Conservation (phyloP, 2,113 vertebrate species). For the Gnathonemus echidnorhynchus region DNA sequence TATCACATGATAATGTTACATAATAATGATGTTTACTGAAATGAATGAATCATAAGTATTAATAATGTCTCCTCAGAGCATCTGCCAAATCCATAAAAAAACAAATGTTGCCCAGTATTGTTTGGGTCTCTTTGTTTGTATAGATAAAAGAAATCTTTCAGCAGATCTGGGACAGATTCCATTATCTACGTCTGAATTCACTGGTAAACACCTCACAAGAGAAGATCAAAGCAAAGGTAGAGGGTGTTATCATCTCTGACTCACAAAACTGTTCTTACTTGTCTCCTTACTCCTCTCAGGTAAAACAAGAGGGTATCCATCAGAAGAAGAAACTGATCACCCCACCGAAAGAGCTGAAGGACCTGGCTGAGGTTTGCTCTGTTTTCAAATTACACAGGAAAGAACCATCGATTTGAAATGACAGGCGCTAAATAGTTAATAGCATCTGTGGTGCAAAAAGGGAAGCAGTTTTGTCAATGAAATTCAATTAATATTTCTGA, state of each 20-base stretch:
- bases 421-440: not conserved
- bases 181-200: not conserved
- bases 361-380: no score
- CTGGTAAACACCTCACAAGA: not conserved
- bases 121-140: not conserved
- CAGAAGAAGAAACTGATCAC: no score
- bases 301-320: not conserved
- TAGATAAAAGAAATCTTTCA: not conserved
- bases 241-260: not conserved
- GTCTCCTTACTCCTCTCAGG: not conserved
- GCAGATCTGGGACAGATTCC: not conserved
- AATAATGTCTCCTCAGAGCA: not conserved
- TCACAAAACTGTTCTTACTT: not conserved
- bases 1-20: not conserved
- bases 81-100: not conserved
- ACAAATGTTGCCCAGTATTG: not conserved
- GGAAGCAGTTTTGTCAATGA: not conserved
- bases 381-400: no score
- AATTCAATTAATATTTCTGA: not conserved
- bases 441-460: not conserved
- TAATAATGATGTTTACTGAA: not conserved
- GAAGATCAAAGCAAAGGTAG: not conserved
- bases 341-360: no score
- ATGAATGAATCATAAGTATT: not conserved
- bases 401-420: no score